Conservation (phyloP, 2,113 vertebrate genomes). For the Verasper variegatus region DNA sequence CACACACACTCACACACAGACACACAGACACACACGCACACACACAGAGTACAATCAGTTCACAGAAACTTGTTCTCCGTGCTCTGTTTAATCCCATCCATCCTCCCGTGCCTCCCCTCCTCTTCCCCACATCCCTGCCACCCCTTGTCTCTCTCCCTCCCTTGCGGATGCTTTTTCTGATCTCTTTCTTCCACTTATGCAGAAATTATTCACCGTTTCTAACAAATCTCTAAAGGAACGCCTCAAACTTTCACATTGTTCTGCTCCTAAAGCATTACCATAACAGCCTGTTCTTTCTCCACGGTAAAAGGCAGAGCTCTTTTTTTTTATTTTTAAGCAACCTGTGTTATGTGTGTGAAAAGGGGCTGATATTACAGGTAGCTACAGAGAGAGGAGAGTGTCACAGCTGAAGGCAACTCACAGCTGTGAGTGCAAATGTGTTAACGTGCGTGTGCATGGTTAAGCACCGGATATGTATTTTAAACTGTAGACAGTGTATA, state of each 20-base stretch:
- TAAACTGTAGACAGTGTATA: constrained; percentile 39
- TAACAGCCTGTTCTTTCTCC: constrained; percentile 58
- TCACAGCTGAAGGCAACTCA: constrained; percentile 32
- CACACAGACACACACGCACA: neutral
- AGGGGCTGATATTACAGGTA: constrained; percentile 41
- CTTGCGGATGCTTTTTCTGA: constrained; percentile 44
- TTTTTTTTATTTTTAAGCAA: constrained; percentile 39
- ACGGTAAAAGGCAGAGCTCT: constrained; percentile 34
- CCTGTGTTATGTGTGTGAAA: constrained; percentile 61
- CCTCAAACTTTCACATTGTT: constrained; percentile 66
- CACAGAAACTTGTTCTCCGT: constrained; percentile 62
- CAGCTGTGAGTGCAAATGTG: constrained; percentile 11
- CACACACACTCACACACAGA: constrained; percentile 6
- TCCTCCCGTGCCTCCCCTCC: constrained; percentile 22
- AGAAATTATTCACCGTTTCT: constrained; percentile 72
- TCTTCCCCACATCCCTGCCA: constrained; percentile 11
- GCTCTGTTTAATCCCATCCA: constrained; percentile 73
- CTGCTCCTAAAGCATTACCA: constrained; percentile 70
- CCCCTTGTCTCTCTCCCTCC: constrained; percentile 38
- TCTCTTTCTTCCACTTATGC: constrained; percentile 71
- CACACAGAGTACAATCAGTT: constrained; percentile 30
- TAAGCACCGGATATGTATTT: constrained; percentile 54
- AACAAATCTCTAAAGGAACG: constrained; percentile 67
- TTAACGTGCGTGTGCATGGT: neutral
- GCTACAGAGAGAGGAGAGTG: constrained; percentile 18